These are phyloP conservation scores for Apodemus agrarius DNA, from an alignment of 2,797 vertebrate species.

Conservation along the genomic window DNA sequence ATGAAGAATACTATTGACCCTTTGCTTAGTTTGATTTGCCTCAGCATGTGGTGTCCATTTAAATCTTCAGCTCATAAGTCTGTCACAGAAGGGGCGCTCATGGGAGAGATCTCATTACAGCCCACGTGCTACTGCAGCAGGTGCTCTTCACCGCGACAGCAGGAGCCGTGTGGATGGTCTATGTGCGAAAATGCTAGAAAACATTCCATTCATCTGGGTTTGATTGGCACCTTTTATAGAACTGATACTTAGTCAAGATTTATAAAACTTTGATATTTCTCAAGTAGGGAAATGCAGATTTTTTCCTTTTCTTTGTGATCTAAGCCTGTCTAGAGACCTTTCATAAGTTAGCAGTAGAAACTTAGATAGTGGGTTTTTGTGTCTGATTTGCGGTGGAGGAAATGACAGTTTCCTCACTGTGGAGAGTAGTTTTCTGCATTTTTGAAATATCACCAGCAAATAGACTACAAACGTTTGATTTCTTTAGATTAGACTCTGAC, in stretches of 20 bases:
- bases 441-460: background rate
- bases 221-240: background rate
- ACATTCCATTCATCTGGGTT: background rate
- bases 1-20: slow-evolving; percentile 70
- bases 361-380: background rate
- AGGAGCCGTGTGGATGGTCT: background rate
- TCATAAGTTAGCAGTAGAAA: slow-evolving; percentile 42
- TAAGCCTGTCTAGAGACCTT: slow-evolving; percentile 29
- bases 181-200: slow-evolving; percentile 8
- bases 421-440: background rate
- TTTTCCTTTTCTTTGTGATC: slow-evolving; percentile 33
- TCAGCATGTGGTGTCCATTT: slow-evolving; percentile 51
- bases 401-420: background rate
- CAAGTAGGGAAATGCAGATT: background rate
- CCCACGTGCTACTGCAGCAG: slow-evolving; percentile 75
- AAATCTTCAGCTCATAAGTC: slow-evolving; percentile 64
- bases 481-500: slow-evolving; percentile 11
- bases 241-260: background rate
- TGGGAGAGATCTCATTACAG: slow-evolving; percentile 61
- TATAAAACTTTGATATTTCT: slow-evolving; percentile 32
- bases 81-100: slow-evolving; percentile 25
- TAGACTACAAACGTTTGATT: background rate
- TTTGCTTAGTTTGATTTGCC: slow-evolving; percentile 67
- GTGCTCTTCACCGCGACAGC: slow-evolving; percentile 66
- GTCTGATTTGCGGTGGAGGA: slow-evolving; percentile 39